A percentile compares a stretch with the other conserved stretches of the same genome.
phyloP scores from a whole-genome alignment of 2,888 invertebrate genomes.

The Mycalesis mineus region DNA sequence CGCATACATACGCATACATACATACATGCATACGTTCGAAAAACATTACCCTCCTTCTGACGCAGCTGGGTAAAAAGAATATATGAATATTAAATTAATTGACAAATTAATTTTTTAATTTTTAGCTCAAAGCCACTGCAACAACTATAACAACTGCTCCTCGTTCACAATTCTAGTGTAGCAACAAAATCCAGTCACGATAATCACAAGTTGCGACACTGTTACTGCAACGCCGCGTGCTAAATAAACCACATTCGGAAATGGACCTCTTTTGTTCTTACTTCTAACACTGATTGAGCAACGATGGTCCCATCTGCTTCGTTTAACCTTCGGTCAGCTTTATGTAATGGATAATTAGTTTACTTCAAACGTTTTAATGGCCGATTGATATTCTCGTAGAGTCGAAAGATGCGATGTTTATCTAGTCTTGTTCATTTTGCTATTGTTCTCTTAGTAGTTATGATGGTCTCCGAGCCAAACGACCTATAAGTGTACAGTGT shows the following conservation, averaged over 20 bases:
- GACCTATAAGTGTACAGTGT: too few species aligned
- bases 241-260: conserved; percentile 41
- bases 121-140: too few species aligned
- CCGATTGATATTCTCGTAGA: background rate
- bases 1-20: too few species aligned
- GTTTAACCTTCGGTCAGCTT: conserved; percentile 6
- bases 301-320: conserved; percentile 10
- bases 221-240: conserved; percentile 42
- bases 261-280: conserved; percentile 45
- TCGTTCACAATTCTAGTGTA: conserved; percentile 7
- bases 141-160: background rate
- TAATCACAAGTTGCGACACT: conserved; percentile 38
- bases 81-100: too few species aligned
- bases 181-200: conserved; percentile 46
- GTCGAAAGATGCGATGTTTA: too few species aligned
- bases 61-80: too few species aligned
- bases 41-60: too few species aligned
- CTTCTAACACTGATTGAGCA: conserved; percentile 31
- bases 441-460: too few species aligned
- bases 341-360: background rate
- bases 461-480: too few species aligned
- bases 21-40: too few species aligned
- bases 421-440: too few species aligned
- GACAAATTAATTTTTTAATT: too few species aligned
- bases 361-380: background rate